Evolutionary conservation across 2,888 invertebrate species (phyloP), one percentile per base, ranked within the genome.

Genomic region (Dryobota labecula): DNA sequence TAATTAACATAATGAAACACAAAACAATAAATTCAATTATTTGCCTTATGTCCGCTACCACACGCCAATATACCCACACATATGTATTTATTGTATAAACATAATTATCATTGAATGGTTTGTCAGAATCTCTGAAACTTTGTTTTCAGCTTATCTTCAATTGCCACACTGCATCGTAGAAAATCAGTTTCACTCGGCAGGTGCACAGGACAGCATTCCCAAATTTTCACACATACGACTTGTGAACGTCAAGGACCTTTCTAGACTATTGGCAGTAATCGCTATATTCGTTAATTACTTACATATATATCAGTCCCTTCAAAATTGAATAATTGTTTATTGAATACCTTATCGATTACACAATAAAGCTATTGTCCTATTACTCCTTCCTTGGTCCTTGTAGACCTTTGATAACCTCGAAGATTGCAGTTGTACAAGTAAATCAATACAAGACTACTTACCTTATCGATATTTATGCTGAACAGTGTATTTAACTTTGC

Each of bases 331-430:
- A n/a, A 60, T 60, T 47, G 54, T 54, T 70, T 47, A 60, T 54
- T 70, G 24, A 77, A 60, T 27, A 77, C 6, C 18, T 47, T 54
- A 51, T 66, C 41, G 30, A 65, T 63, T 47, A 9, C 13, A 53
- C 53, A 65, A 70, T 57, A 27, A n/a, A 43, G 15, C 20, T 65
- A 27, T 53, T 61, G 30, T 58, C 30, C 6, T 7, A 20, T 61
- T 65, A 70, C 41, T 54, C 15, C 36, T 69, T 54, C 15, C 36
- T 69, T 33, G 53, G 54, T 61, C 38, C 36, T 78, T 56, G 24
- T 43, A 60, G 56, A 61, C 58, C 56, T 68, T 62, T 47, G 83
- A 78, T 72, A 73, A 78, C 64, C 68, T 65, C 57, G 7, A 66
- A 51, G 47, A 76, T 63, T 58, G 62, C 58, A 70, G 49, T 51